phyloP scores from a whole-genome alignment of 2,888 invertebrate genomes.

The Parnassius smintheus region DNA sequence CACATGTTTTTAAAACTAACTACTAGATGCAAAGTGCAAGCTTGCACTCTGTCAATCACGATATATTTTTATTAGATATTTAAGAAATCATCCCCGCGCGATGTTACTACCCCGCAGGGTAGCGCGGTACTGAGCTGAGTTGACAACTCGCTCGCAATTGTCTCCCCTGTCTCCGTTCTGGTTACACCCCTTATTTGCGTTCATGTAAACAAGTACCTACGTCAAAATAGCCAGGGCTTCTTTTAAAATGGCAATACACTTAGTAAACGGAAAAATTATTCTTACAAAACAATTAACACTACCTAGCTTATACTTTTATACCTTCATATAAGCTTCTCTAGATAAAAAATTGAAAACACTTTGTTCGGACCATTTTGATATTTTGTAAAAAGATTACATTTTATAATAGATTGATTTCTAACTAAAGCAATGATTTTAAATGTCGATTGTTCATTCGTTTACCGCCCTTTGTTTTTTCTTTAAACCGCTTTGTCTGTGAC shows the following conservation, averaged over 20 bases:
- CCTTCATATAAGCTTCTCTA: background rate
- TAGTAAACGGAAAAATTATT: background rate
- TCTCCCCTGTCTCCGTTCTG: slow-evolving; percentile 19
- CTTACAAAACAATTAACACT: too few relatives aligned
- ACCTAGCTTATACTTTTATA: background rate
- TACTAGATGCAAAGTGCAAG: slow-evolving; percentile 39
- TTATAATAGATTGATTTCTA: too few relatives aligned
- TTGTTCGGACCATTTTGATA: too few relatives aligned
- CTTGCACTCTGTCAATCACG: slow-evolving; percentile 34
- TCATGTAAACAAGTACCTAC: background rate
- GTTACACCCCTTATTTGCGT: slow-evolving; percentile 19
- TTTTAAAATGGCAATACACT: slow-evolving; percentile 1
- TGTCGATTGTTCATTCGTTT: too few relatives aligned
- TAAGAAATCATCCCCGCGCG: slow-evolving; percentile 32
- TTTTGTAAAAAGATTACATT: too few relatives aligned
- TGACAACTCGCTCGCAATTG: background rate
- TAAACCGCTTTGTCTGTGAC: too few relatives aligned
- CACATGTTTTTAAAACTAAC: slow-evolving; percentile 36
- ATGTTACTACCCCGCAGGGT: slow-evolving; percentile 39
- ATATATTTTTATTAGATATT: slow-evolving; percentile 26
- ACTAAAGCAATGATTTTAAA: too few relatives aligned
- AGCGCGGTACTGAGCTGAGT: slow-evolving; percentile 41
- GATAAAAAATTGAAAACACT: too few relatives aligned
- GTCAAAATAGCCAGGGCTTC: slow-evolving; percentile 24
- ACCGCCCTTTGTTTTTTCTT: too few relatives aligned